These are phyloP conservation scores for Thelaira solivaga DNA, from an alignment of 2,888 invertebrate species.

Conservation along the genomic window DNA sequence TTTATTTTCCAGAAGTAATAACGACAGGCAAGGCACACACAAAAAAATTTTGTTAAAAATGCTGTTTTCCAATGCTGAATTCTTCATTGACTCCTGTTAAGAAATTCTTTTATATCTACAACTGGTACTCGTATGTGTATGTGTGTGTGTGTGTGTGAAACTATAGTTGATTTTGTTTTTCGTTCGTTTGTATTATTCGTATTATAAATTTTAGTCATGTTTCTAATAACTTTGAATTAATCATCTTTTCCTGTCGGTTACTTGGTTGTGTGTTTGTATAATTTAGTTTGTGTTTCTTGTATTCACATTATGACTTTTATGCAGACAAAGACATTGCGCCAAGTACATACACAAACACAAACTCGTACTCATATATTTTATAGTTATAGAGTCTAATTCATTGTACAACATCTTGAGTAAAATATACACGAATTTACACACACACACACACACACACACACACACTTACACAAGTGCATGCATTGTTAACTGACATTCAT, in stretches of 20 bases:
- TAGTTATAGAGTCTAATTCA: slow-evolving; percentile 50
- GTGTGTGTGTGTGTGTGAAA: background rate
- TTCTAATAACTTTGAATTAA: slow-evolving; percentile 78
- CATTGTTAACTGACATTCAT: background rate
- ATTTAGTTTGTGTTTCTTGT: slow-evolving; percentile 43
- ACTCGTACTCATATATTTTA: slow-evolving; percentile 22
- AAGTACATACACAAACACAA: slow-evolving; percentile 4
- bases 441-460: background rate
- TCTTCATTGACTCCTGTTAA: background rate
- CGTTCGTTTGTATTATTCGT: slow-evolving; percentile 15
- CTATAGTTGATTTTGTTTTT: background rate
- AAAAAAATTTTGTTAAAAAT: background rate
- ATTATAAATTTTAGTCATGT: slow-evolving; percentile 78
- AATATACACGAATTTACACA: background rate
- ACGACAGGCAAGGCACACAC: background rate
- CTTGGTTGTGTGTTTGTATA: slow-evolving; percentile 45
- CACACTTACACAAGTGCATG: background rate
- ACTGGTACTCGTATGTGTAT: background rate
- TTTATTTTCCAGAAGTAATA: too few species aligned
- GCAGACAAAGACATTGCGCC: slow-evolving; percentile 43
- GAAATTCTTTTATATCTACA: too few species aligned
- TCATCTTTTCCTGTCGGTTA: slow-evolving; percentile 74
- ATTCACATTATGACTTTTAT: slow-evolving; percentile 13
- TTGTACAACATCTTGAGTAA: slow-evolving; percentile 56
- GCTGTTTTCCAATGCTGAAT: background rate